These are phyloP conservation scores for Mirza zaza DNA, from an alignment of 2,113 vertebrate species.

Conservation along the genomic window DNA sequence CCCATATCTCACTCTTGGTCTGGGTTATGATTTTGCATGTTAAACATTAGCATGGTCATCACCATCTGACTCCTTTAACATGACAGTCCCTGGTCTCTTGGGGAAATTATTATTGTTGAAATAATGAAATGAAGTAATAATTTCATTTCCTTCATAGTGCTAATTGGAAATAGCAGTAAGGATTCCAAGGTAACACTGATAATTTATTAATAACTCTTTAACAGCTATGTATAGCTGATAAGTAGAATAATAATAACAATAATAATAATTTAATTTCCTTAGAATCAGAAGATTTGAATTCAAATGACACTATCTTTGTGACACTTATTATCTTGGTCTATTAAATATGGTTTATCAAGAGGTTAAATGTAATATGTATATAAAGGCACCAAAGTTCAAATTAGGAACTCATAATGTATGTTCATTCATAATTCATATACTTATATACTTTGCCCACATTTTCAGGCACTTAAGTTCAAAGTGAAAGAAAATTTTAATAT, in stretches of 20 bases:
- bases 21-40: neutral
- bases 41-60: neutral
- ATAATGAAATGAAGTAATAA: too few relatives aligned
- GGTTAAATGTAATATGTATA: neutral
- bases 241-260: neutral
- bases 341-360: slow-evolving; percentile 15
- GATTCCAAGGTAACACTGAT: neutral
- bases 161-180: neutral
- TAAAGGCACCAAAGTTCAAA: neutral
- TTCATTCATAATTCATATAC: slow-evolving; percentile 23
- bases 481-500: slow-evolving; percentile 51
- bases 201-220: neutral
- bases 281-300: neutral
- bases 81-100: neutral
- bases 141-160: neutral
- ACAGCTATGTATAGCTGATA: neutral
- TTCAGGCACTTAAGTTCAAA: slow-evolving; percentile 44
- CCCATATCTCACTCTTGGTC: neutral
- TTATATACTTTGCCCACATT: slow-evolving; percentile 11
- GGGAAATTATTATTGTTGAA: too few relatives aligned
- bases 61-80: neutral
- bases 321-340: neutral
- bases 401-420: slow-evolving; percentile 17
- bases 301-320: neutral
- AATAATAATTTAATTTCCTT: neutral